phyloP scores from a whole-genome alignment of 2,113 vertebrate genomes.

The Hypocryptadius cinnamomeus region DNA sequence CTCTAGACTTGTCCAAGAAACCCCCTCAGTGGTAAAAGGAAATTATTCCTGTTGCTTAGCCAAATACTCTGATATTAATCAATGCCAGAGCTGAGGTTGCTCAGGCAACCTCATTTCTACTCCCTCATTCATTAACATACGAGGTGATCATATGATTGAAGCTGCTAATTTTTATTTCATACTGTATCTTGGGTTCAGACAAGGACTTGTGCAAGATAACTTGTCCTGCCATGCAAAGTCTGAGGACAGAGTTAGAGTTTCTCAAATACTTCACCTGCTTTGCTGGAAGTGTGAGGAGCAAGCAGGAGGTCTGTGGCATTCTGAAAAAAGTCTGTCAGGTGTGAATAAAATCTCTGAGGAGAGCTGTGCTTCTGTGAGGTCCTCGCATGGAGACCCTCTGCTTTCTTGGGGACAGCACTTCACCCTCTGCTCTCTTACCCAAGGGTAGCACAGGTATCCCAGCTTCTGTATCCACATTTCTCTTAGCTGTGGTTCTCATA shows the following conservation, averaged over 20 bases:
- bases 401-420: neutral
- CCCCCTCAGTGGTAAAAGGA: neutral
- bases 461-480: neutral
- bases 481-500: neutral
- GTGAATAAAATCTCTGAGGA: neutral
- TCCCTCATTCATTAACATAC: neutral
- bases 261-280: neutral
- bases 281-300: neutral
- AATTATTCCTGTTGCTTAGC: neutral
- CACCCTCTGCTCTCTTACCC: neutral
- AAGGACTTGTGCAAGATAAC: neutral
- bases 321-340: neutral
- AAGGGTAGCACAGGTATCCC: neutral
- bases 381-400: neutral
- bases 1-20: neutral
- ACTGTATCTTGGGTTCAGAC: neutral
- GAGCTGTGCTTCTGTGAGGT: neutral
- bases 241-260: neutral
- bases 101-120: constrained; percentile 34
- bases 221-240: neutral
- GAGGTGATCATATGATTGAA: neutral
- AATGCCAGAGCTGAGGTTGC: constrained; percentile 22
- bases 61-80: neutral
- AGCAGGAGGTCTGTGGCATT: neutral
- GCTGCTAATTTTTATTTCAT: neutral